Evolutionary conservation across 2,113 vertebrate genomes (phyloP), one percentile per base, ranked within the genome.

Genomic region (Rhea americana): DNA sequence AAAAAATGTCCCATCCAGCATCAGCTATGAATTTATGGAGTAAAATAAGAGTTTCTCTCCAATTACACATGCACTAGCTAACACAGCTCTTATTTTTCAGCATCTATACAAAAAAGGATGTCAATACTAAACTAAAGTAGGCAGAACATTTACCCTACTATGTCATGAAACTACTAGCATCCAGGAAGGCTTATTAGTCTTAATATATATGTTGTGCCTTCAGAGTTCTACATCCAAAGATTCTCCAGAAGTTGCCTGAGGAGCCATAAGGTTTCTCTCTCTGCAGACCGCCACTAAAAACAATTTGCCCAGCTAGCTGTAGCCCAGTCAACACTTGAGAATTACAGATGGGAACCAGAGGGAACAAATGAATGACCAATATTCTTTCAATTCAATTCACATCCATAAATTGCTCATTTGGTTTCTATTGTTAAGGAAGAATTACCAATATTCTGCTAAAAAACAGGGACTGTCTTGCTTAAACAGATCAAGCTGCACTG

Each of bases 201-300:
- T 66, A 26, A 53, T 43, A 22, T 21, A n/a, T 13, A 62, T 4
- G 9, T 5, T 76, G 24, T 51, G 8, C 8, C 8, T 70, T 7
- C 37, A 78, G 12, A 17, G 2, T 14, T 35, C 4, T 61, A 12
- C 2, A 41, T 0, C 2, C 12, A 21, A 82, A n/a, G 5, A 0
- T 0, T 71, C 89, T 35, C n/a, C 17, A 78, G 17, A 79, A 67
- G 9, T 17, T 67, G 14, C 11, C n/a, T 50, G 32, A 71, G 21
- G 7, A 14, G 2, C 7, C 73, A 16, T 17, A 72, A 58, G 4
- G 4, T 85, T 37, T 74, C 22, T 6, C 5, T 70, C 20, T 72
- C 24, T 90, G 7, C 8, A 68, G 19, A 32, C 11, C 61, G 47
- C 11, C 13, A 32, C 4, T 32, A 19, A 67, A 63, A 37, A 68